Base-by-base conservation (phyloP, 2,888 invertebrate genomes). In the Selenia dentaria region DNA sequence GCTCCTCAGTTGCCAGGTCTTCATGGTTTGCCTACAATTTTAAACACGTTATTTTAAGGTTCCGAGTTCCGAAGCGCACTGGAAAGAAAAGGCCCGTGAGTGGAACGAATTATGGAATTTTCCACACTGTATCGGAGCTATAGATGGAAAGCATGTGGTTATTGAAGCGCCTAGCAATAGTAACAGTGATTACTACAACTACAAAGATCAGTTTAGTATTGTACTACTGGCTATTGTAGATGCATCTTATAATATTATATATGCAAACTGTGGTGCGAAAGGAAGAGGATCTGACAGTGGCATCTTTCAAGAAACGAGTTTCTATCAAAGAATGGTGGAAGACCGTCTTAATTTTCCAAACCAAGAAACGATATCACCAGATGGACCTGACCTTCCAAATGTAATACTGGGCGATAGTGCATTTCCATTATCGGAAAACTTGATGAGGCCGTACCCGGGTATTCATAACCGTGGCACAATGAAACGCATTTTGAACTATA, bases 361-460 rank as follows among this genome's bases (percentile, higher is more conserved):
- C 31, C 59, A 54, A 14, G 51, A 62, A 33, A 55, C 60, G 47
- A 51, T 64, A 51, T 27, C 14, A 52, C 51, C 45, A 62, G 48
- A n/a, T 31, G 31, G 31, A 16, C 16, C 31, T 31, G 31, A 58
- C 24, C 46, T 65, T 27, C 64, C 59, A 5, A 63, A 50, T 39
- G 57, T 63, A 14, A 25, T 64, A 26, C 54, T 62, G 42, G 69
- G 70, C 54, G 76, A 77, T 67, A 62, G 61, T 44, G 61, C 63
- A 13, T 64, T 67, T 26, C 61, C 61, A 12, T 66, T 73, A 44
- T 41, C 53, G 12, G 57, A 60, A 28, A 62, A 64, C 52, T 47
- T 60, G 25, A 60, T 62, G 57, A 61, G 52, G 37, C 59, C 57
- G 43, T 63, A 58, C 11, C 28, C 28, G 5, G 28, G 28, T 8